Percentiles rank a stretch among this genome's conserved stretches.
These are phyloP conservation scores for Camelus dromedarius DNA, from an alignment of 2,113 vertebrate genomes.

Conservation along the genomic window DNA sequence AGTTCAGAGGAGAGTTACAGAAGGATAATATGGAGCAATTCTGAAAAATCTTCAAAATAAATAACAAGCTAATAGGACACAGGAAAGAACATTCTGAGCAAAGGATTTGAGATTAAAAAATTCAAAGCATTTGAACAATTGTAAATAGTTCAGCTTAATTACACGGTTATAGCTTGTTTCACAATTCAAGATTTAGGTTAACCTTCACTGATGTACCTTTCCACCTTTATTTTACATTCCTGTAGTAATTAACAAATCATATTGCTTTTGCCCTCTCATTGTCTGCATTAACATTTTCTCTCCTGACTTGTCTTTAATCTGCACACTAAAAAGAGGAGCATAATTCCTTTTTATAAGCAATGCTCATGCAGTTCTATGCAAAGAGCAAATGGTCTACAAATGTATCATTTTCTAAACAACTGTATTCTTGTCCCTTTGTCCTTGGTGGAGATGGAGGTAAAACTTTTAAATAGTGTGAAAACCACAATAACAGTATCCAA, in stretches of 20 bases:
- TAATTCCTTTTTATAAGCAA: background rate
- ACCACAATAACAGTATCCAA: background rate
- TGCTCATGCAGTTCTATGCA: background rate
- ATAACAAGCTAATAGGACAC: background rate
- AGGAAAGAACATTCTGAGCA: background rate
- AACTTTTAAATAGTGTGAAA: background rate
- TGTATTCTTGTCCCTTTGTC: background rate
- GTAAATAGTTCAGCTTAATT: background rate
- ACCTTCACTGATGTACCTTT: background rate
- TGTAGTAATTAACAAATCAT: constrained; percentile 11
- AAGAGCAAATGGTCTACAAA: background rate
- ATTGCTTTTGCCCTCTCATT: constrained; percentile 8
- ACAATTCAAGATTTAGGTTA: constrained; percentile 21
- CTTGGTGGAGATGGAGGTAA: background rate
- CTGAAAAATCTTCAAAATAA: background rate
- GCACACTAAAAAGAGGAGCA: background rate
- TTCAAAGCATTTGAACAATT: background rate
- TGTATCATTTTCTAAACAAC: background rate
- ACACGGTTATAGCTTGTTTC: background rate
- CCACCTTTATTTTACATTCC: background rate
- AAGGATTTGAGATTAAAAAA: background rate
- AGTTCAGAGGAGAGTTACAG: background rate
- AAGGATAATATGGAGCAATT: background rate
- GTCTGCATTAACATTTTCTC: background rate
- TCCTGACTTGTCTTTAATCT: background rate